Percentiles rank a stretch among this genome's conserved stretches.
These are phyloP conservation scores for Atta cephalotes DNA, from an alignment of 1,140 invertebrate species.

Conservation along the genomic window DNA sequence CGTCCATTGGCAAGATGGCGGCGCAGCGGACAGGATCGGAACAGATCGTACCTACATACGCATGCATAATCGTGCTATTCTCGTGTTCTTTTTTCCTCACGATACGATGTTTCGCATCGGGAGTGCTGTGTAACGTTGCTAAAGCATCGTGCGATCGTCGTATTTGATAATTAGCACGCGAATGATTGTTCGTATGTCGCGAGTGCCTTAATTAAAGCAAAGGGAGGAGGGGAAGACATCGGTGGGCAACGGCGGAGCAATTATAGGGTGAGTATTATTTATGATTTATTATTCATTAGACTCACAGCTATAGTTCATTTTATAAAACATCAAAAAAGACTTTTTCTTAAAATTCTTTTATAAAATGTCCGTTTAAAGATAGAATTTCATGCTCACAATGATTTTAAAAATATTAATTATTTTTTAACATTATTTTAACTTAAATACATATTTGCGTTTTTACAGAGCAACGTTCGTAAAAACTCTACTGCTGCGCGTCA, in stretches of 20 bases:
- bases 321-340: background rate
- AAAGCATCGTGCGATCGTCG: background rate
- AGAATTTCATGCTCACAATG: background rate
- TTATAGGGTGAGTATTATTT: background rate
- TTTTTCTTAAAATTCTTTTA: background rate
- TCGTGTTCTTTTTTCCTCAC: background rate
- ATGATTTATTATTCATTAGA: background rate
- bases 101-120: background rate
- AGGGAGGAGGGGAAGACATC: background rate
- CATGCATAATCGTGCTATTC: background rate
- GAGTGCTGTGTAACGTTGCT: background rate
- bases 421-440: background rate
- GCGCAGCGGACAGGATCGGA: too few relatives aligned
- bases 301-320: background rate
- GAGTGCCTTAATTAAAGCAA: too few relatives aligned
- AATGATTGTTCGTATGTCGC: background rate
- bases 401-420: background rate
- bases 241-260: background rate
- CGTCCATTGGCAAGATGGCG: background rate
- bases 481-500: background rate
- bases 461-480: background rate
- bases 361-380: background rate
- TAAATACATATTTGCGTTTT: background rate
- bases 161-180: background rate
- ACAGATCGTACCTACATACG: background rate